Evolutionary conservation across 1,140 invertebrate genomes (phyloP).

Genomic region (Neoseiulus cucumeris): DNA sequence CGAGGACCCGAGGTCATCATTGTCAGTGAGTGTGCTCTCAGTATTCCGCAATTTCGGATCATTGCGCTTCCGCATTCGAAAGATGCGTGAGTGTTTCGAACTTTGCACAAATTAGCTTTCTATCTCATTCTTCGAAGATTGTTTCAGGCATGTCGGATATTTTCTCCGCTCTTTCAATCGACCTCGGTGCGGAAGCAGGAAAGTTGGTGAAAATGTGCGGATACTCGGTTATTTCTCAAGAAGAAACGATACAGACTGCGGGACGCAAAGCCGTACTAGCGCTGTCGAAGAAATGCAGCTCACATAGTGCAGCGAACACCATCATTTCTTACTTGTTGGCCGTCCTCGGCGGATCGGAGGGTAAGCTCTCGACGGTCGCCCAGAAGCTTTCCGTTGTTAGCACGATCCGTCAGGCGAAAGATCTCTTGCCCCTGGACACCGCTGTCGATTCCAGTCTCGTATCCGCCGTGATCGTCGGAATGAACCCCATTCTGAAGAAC

Average conservation of each 20-base stretch:
- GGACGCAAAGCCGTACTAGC: background rate
- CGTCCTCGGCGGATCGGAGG: background rate
- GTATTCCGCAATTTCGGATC: no score
- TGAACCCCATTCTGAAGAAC: background rate
- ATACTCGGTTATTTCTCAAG: background rate
- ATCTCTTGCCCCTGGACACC: background rate
- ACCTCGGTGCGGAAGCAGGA: background rate
- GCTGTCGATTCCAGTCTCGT: background rate
- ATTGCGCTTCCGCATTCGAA: no score
- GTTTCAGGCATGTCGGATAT: background rate
- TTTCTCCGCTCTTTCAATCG: background rate
- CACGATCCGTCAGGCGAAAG: background rate
- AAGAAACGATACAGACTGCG: background rate
- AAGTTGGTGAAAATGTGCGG: background rate
- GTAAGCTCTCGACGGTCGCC: background rate
- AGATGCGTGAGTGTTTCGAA: no score
- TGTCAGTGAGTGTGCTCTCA: background rate
- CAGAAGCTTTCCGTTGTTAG: background rate
- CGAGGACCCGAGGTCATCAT: constrained; percentile 6
- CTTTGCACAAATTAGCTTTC: no score
- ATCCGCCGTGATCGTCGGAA: background rate
- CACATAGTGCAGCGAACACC: background rate
- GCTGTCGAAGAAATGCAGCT: background rate
- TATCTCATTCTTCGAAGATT: background rate
- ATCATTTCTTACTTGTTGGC: background rate